Conservation (phyloP, 2,888 invertebrate species). For the Mythimna albipuncta region DNA sequence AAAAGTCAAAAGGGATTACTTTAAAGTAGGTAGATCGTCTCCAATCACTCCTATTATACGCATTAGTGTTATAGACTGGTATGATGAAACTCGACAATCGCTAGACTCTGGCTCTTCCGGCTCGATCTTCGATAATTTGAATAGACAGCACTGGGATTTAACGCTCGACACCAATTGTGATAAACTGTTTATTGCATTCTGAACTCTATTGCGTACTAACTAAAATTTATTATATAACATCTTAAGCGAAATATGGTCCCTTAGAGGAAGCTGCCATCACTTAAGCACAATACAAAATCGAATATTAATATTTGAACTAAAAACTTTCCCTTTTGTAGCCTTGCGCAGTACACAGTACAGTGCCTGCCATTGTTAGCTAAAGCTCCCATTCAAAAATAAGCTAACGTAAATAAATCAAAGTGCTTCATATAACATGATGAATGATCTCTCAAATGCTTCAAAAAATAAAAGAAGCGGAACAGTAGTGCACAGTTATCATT, state of each 20-base stretch:
- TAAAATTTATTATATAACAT: slow-evolving; percentile 15
- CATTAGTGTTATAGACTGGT: slow-evolving; percentile 10
- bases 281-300: slow-evolving; percentile 33
- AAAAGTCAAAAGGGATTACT: neutral
- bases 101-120: slow-evolving; percentile 37
- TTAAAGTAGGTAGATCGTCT: neutral
- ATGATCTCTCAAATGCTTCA: slow-evolving; percentile 54
- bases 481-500: slow-evolving; percentile 75
- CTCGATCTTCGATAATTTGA: slow-evolving; percentile 53
- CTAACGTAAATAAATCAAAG: slow-evolving; percentile 49
- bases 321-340: slow-evolving; percentile 23
- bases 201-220: slow-evolving; percentile 18
- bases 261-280: slow-evolving; percentile 30
- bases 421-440: slow-evolving; percentile 46
- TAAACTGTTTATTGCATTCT: slow-evolving; percentile 35
- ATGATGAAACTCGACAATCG: slow-evolving; percentile 35
- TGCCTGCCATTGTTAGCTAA: slow-evolving; percentile 8
- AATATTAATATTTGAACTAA: slow-evolving; percentile 39
- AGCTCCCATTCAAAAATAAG: slow-evolving; percentile 25
- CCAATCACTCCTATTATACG: neutral
- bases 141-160: slow-evolving; percentile 50
- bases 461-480: slow-evolving; percentile 57
- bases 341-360: neutral
- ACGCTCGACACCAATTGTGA: slow-evolving; percentile 49
- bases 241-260: slow-evolving; percentile 12